Base-by-base conservation (phyloP, 2,888 invertebrate species). In the Heteromurus nitidus region DNA sequence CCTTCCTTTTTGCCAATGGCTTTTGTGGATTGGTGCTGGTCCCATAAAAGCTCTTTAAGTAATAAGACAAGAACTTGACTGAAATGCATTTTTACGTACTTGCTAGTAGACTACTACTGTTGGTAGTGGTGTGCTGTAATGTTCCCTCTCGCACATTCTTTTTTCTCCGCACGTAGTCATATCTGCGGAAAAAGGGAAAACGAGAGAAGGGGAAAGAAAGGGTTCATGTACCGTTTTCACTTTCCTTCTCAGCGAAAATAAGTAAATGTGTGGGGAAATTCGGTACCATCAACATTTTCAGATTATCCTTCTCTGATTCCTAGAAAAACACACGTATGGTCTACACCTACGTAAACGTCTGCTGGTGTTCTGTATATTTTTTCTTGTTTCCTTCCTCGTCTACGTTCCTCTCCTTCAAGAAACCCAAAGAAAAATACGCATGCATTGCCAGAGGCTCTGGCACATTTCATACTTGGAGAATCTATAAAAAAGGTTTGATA, bases 11-110 rank as follows among this genome's bases (percentile, higher is more conserved):
- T 67, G 58, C 68, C 74, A 74, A 74, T 76, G 68, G 69, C 77
- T 77, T 68, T 67, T 68, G 76, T 76, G 76, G 74, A 74, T 74
- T 74, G 76, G 76, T 68, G 77, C 30, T 69, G 62, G 68, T 69
- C 67, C 55, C 75, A 75, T 75, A 58, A 68, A 76, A 76, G 68
- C 67, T 76, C 68, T 76, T 76, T 74, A 74, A 74, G 74, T 74
- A 74, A 74, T 74, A 74, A 74, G 74, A 74, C 74, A 69, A 70
- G 77, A 50, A 58, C 44, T 67, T 75, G 67, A 67, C 58, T 68
- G 69, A 77, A 75, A 77, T 70, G 31, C 62, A 53, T 69, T 69
- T 77, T 70, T 77, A 77, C 69, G 47, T 69, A 69, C 76, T 67
- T 47, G 47, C 47, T n/a, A 1, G 24, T 55, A 22, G 20, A 22